phyloP scores from a whole-genome alignment of 2,113 vertebrate species.

The Clarias magur region DNA sequence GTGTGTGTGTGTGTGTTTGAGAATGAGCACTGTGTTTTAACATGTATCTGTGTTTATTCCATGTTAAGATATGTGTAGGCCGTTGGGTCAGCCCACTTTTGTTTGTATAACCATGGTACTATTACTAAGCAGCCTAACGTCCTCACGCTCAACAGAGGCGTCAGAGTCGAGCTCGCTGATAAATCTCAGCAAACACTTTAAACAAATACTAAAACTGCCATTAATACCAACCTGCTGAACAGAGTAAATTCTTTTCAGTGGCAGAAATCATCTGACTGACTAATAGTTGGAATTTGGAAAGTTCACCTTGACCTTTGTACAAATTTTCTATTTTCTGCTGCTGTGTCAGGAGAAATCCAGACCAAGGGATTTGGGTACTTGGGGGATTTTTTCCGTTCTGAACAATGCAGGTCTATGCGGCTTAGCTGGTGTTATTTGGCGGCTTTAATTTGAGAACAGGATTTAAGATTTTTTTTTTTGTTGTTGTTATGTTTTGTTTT shows the following conservation, averaged over 20 bases:
- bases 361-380: conserved; percentile 37
- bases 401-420: conserved; percentile 39
- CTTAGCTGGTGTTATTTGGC: conserved; percentile 39
- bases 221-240: background rate
- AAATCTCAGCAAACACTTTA: conserved; percentile 14
- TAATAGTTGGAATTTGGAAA: background rate
- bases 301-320: background rate
- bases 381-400: conserved; percentile 41
- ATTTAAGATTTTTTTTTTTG: conserved; percentile 22
- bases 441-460: conserved; percentile 44
- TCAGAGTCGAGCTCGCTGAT: conserved; percentile 34
- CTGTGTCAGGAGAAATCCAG: conserved; percentile 22
- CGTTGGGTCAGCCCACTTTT: background rate
- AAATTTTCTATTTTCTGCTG: background rate
- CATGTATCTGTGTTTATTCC: background rate
- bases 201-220: background rate
- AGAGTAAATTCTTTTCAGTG: background rate
- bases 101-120: conserved; percentile 35
- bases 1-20: background rate
- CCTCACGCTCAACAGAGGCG: background rate
- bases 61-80: conserved; percentile 33
- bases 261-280: background rate
- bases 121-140: conserved; percentile 46
- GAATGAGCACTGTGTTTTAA: background rate
- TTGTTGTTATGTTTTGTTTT: background rate